Evolutionary conservation across 2,797 vertebrate species (phyloP).

Genomic region (Paguma larvata): DNA sequence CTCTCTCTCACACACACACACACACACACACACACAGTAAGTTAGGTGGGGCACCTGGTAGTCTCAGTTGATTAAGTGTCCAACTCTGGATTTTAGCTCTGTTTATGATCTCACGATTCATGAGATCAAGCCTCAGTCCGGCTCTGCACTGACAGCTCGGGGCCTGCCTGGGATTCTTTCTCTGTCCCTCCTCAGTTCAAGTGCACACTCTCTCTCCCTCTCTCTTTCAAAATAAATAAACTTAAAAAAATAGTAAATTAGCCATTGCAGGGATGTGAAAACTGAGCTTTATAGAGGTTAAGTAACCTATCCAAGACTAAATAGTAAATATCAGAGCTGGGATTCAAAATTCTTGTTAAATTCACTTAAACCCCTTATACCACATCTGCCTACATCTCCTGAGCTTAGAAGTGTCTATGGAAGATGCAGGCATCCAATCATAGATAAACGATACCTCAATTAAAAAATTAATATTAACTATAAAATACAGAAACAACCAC

Average conservation of each 20-base stretch:
- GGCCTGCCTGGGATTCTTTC: too few relatives aligned
- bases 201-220: too few relatives aligned
- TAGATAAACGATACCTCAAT: background rate
- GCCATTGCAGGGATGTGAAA: background rate
- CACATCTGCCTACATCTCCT: background rate
- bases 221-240: too few relatives aligned
- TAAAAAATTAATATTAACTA: background rate
- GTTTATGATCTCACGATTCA: too few relatives aligned
- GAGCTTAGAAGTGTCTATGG: background rate
- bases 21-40: background rate
- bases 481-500: background rate
- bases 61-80: too few relatives aligned
- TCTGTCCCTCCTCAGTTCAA: too few relatives aligned
- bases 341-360: background rate
- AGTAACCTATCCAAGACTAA: background rate
- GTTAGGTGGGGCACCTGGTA: too few relatives aligned
- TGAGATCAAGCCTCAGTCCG: too few relatives aligned
- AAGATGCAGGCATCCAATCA: background rate
- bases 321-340: background rate
- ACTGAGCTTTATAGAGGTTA: background rate
- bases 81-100: too few relatives aligned
- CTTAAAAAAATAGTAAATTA: background rate
- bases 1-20: too few relatives aligned
- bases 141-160: too few relatives aligned
- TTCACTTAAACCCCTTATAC: background rate